These are phyloP conservation scores for Odontomachus brunneus DNA, from an alignment of 1,140 invertebrate species.

Conservation along the genomic window DNA sequence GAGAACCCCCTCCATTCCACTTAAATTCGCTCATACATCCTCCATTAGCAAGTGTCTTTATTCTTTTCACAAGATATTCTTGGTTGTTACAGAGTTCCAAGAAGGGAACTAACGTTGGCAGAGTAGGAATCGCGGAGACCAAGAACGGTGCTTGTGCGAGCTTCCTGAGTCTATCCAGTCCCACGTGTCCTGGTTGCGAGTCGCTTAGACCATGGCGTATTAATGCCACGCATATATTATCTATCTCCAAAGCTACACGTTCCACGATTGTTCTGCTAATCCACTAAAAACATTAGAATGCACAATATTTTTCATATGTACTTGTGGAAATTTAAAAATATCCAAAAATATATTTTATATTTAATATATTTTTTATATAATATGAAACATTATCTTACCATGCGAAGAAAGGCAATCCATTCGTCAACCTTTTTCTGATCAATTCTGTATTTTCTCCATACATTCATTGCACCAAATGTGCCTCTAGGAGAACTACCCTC, in stretches of 20 bases:
- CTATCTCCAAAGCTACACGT: constrained; percentile 90
- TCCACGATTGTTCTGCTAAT: constrained; percentile 91
- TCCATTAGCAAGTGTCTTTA: constrained; percentile 90
- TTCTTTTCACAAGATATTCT: constrained; percentile 92
- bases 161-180: constrained; percentile 89
- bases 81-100: constrained; percentile 92
- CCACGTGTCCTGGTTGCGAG: constrained; percentile 89
- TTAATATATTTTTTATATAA: not conserved
- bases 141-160: constrained; percentile 88
- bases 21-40: constrained; percentile 93
- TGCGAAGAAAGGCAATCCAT: constrained; percentile 89
- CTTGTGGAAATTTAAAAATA: too few species aligned
- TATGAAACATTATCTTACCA: constrained; percentile 85
- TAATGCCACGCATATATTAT: constrained; percentile 88
- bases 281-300: constrained; percentile 87
- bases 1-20: constrained; percentile 91
- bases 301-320: constrained; percentile 20
- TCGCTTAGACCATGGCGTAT: constrained; percentile 89
- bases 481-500: constrained; percentile 85
- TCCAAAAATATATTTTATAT: not conserved
- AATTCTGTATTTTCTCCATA: constrained; percentile 88
- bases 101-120: constrained; percentile 91
- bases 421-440: constrained; percentile 87
- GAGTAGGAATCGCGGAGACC: constrained; percentile 88
- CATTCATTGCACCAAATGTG: constrained; percentile 83